These are phyloP conservation scores for Euzophera pinguis DNA, from an alignment of 2,888 invertebrate species.

Conservation along the genomic window DNA sequence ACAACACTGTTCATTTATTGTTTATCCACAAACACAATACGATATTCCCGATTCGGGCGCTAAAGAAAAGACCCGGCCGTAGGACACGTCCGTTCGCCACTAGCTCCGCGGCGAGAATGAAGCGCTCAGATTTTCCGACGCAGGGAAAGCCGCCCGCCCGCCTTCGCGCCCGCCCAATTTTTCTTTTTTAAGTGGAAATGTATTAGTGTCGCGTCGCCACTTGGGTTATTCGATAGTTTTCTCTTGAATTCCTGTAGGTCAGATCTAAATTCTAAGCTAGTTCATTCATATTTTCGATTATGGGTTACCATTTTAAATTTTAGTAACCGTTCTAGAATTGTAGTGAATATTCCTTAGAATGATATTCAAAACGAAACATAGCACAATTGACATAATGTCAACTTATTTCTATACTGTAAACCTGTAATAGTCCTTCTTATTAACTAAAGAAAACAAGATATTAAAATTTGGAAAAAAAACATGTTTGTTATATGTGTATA, in stretches of 20 bases:
- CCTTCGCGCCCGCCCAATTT: conserved; percentile 57
- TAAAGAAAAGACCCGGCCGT: neutral
- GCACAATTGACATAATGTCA: too few relatives aligned
- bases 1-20: conserved; percentile 17
- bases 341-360: too few relatives aligned
- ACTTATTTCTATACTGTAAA: too few relatives aligned
- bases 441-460: too few relatives aligned
- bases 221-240: conserved; percentile 10
- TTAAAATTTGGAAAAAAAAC: too few relatives aligned
- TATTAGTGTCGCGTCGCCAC: conserved; percentile 37
- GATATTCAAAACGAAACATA: too few relatives aligned
- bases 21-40: conserved; percentile 7
- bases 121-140: conserved; percentile 42
- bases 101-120: conserved; percentile 52
- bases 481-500: neutral
- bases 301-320: neutral
- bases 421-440: too few relatives aligned
- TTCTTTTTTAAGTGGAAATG: conserved; percentile 44
- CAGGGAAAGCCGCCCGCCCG: conserved; percentile 56
- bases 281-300: conserved; percentile 7
- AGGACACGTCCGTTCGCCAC: conserved; percentile 45
- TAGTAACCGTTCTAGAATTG: too few relatives aligned
- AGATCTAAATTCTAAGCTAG: neutral
- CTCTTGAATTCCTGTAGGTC: conserved; percentile 13
- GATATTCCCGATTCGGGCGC: neutral